Base-by-base conservation (phyloP, 2,113 vertebrate species). In the Campylomormyrus numenius region DNA sequence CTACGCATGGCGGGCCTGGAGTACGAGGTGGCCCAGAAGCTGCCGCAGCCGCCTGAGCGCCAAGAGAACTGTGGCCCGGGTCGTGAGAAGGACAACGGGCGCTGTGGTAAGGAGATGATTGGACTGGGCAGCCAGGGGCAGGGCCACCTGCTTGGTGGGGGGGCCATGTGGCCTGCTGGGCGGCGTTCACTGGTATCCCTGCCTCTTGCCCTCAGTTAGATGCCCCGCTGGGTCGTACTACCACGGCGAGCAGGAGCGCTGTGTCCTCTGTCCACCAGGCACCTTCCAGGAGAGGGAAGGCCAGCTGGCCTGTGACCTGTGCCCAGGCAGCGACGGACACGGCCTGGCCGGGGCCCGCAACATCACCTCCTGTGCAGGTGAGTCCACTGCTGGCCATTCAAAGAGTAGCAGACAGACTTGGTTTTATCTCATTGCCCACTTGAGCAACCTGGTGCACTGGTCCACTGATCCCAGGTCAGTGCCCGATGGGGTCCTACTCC, bases 241-340 rank as follows among this genome's bases (percentile, higher is more conserved):
- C 96, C 97, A 99, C 2, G 98, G 98, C 2, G 98, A 98, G 95
- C 97, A 95, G 94, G 98, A 98, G 93, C 98, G 98, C 93, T 99
- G 98, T 39, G 94, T 98, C 92, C 96, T 96, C 93, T 99, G 98
- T 92, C 98, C 98, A 0, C 93, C 97, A 0, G 98, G 98, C 91
- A 99, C 98, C 89, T 99, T 98, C 95, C 98, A 99, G 96, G 98
- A 99, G 94, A 98, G 95, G 93, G 98, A 99, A 94, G 98, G 97
- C 87, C 98, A 99, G 96, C 97, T 99, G 92, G 98, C 97, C 94
- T 99, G 98, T 84, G 98, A 99, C 95, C 97, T 97, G 90, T 99
- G 98, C 92, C 98, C 98, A 85, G 97, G 98, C n/a, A 96, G 96
- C 0, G 98, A 99, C 70, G 97, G 97, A 35, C 97, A 97, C 0